Conservation (phyloP, 2,113 vertebrate species). For the Odontophorus gujanensis region DNA sequence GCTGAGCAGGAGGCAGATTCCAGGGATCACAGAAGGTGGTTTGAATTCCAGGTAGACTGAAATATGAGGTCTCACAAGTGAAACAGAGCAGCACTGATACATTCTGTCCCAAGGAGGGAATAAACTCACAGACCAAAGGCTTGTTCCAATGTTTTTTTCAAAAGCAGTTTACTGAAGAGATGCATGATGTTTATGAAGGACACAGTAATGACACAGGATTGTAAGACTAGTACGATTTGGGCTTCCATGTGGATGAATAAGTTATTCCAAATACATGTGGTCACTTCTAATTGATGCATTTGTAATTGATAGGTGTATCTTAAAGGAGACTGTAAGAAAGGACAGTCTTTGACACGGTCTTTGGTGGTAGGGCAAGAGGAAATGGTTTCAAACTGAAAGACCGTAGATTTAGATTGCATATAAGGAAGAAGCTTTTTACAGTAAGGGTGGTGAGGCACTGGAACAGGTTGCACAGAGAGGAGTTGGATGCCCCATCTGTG, state of each 20-base stretch:
- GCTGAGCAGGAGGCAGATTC: background rate
- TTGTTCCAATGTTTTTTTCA: background rate
- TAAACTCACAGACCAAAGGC: background rate
- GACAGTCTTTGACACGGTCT: too few relatives aligned
- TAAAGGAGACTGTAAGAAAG: background rate
- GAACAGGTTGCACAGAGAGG: too few relatives aligned
- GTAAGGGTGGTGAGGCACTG: too few relatives aligned
- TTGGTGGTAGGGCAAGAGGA: too few relatives aligned
- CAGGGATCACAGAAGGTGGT: background rate
- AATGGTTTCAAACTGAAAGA: too few relatives aligned
- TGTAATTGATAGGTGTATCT: background rate
- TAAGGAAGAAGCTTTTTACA: too few relatives aligned
- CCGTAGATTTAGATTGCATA: too few relatives aligned
- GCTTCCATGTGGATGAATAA: background rate
- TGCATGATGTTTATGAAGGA: background rate
- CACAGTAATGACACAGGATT: background rate
- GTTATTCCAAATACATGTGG: background rate
- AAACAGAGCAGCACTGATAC: background rate
- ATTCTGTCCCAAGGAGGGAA: background rate
- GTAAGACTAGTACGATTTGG: background rate
- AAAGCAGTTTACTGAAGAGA: background rate
- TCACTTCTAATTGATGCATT: background rate
- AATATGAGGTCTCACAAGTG: background rate
- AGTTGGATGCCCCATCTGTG: too few relatives aligned
- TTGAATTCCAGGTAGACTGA: conserved; percentile 3